phyloP scores from a whole-genome alignment of 2,113 vertebrate genomes.

The Salvelinus alpinus region DNA sequence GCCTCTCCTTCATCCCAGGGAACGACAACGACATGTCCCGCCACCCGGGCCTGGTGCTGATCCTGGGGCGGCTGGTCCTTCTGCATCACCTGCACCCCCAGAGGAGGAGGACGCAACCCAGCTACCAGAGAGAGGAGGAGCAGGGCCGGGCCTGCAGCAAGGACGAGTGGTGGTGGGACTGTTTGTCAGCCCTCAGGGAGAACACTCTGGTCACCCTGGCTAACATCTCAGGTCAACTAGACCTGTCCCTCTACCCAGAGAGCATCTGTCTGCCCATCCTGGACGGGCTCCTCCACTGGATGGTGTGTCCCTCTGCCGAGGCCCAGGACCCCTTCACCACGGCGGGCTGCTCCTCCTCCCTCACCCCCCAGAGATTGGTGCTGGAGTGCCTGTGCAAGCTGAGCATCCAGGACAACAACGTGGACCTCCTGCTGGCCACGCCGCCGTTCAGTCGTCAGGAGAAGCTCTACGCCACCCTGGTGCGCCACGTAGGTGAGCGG shows the following conservation, averaged over 20 bases:
- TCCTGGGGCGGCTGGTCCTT: constrained; percentile 88
- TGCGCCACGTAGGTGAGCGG: constrained; percentile 89
- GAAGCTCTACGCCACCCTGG: constrained; percentile 86
- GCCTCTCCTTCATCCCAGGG: constrained; percentile 92
- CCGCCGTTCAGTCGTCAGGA: constrained; percentile 89
- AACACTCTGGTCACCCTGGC: constrained; percentile 95
- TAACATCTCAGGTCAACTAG: constrained; percentile 94
- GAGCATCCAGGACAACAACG: constrained; percentile 94
- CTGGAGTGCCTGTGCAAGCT: constrained; percentile 96
- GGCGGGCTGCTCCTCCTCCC: constrained; percentile 81
- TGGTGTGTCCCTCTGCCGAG: constrained; percentile 91
- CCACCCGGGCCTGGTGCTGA: constrained; percentile 92
- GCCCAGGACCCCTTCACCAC: constrained; percentile 90
- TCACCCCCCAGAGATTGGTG: constrained; percentile 90
- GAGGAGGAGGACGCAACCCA: constrained; percentile 79
- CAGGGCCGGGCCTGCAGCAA: constrained; percentile 87
- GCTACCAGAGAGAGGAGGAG: constrained; percentile 85
- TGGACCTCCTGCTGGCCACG: constrained; percentile 96
- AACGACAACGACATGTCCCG: constrained; percentile 89
- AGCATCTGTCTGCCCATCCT: constrained; percentile 92
- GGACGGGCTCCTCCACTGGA: constrained; percentile 96
- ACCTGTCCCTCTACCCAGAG: constrained; percentile 92
- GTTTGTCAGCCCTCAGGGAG: constrained; percentile 87
- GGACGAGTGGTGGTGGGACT: constrained; percentile 97
- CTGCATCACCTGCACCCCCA: constrained; percentile 89